Evolutionary conservation across 2,888 invertebrate genomes (phyloP).

Genomic region (Oegoconia quadripuncta): DNA sequence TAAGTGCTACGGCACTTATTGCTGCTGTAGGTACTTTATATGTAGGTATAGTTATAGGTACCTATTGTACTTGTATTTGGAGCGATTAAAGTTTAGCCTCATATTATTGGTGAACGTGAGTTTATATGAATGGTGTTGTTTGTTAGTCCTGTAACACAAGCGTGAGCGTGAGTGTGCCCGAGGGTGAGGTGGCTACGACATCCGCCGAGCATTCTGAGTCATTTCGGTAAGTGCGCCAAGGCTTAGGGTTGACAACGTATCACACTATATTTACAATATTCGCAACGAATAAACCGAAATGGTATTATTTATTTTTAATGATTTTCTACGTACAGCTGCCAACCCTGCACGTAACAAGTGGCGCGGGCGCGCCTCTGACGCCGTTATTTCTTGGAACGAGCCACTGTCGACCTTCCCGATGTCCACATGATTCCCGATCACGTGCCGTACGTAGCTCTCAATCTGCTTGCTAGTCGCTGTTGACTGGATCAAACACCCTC

Average conservation of each 20-base stretch:
- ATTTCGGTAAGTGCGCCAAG: constrained; percentile 39
- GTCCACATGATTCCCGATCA: constrained; percentile 54
- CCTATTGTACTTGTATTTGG: too few species aligned
- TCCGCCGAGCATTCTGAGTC: constrained; percentile 40
- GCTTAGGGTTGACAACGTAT: constrained; percentile 9
- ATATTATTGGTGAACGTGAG: constrained; percentile 21
- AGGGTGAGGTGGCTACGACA: constrained; percentile 30
- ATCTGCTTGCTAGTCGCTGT: constrained; percentile 69
- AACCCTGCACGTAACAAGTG: constrained; percentile 14
- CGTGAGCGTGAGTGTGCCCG: constrained; percentile 19
- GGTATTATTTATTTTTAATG: not conserved
- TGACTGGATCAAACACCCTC: constrained; percentile 51
- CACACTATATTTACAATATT: not conserved
- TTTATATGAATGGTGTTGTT: constrained; percentile 63
- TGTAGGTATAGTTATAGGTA: too few species aligned
- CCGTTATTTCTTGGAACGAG: constrained; percentile 61
- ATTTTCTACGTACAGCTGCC: not conserved
- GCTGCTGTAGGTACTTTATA: too few species aligned
- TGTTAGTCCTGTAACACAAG: too few species aligned
- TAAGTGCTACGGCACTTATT: too few species aligned
- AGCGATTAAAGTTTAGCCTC: too few species aligned
- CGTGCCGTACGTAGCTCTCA: constrained; percentile 50
- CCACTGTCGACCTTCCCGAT: constrained; percentile 48
- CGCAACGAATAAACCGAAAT: not conserved
- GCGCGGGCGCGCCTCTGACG: constrained; percentile 47